Percentiles rank a stretch among this genome's conserved stretches.
Evolutionary conservation across 2,797 vertebrate genomes (phyloP).

Genomic region (Siniperca scherzeri): DNA sequence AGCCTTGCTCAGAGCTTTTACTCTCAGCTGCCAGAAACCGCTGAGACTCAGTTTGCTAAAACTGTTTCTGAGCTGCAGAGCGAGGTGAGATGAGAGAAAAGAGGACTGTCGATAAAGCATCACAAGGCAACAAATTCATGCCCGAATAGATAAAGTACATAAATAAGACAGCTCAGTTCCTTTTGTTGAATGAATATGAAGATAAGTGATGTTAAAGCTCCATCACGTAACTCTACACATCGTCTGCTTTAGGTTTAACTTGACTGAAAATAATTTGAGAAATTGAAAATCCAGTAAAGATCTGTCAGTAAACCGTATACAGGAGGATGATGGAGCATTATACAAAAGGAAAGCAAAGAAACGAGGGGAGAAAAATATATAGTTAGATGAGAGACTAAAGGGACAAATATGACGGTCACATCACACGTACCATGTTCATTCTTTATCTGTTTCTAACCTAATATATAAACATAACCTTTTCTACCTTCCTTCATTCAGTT

Average conservation of each 20-base stretch:
- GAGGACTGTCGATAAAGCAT: neutral
- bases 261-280: neutral
- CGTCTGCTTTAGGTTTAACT: neutral
- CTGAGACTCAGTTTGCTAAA: conserved; percentile 82
- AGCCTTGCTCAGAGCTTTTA: conserved; percentile 87
- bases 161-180: too few species aligned
- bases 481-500: too few species aligned
- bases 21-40: conserved; percentile 90
- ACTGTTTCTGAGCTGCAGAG: conserved; percentile 68
- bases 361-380: too few species aligned
- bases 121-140: neutral
- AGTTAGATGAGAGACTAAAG: too few species aligned
- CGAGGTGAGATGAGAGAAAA: conserved; percentile 53
- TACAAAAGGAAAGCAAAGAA: too few species aligned
- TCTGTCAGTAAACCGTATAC: neutral
- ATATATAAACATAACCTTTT: too few species aligned
- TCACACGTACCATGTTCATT: too few species aligned
- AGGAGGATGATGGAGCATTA: neutral
- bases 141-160: neutral
- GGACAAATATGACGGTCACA: too few species aligned
- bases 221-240: neutral
- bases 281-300: neutral
- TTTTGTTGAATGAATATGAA: neutral
- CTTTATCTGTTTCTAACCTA: too few species aligned
- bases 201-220: neutral